Conservation (phyloP, 2,113 vertebrate genomes). For the Dasyprocta punctata region DNA sequence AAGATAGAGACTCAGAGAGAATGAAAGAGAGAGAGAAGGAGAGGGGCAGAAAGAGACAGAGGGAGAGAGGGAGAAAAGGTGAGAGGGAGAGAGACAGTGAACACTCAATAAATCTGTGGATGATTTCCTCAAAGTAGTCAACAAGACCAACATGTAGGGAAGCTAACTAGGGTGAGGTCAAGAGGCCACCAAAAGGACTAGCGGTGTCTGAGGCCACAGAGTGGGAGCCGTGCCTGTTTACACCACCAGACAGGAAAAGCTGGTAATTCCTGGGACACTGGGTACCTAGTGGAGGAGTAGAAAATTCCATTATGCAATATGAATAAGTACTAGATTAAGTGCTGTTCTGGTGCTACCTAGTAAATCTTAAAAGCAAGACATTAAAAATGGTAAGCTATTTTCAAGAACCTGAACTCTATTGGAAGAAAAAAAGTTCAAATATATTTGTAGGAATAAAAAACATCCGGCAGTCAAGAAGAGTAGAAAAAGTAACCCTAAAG, state of each 20-base stretch:
- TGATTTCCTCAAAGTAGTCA: background rate
- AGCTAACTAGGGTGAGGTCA: background rate
- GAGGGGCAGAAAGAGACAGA: background rate
- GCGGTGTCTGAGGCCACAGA: background rate
- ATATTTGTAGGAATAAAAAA: constrained; percentile 12
- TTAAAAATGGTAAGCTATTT: background rate
- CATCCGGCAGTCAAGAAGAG: background rate
- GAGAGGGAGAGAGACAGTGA: background rate
- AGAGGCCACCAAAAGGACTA: background rate
- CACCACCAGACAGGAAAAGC: background rate
- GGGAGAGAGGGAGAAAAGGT: background rate
- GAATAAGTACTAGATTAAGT: background rate
- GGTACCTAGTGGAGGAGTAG: background rate
- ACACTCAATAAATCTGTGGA: background rate
- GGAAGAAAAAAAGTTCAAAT: background rate
- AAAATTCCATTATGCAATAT: background rate
- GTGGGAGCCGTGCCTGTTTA: background rate
- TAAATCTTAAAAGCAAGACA: background rate
- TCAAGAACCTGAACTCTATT: background rate
- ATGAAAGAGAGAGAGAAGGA: too few species aligned
- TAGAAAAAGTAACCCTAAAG: background rate
- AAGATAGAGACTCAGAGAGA: too few species aligned
- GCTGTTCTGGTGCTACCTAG: background rate
- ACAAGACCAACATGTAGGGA: background rate
- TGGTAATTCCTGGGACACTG: background rate